Evolutionary conservation across 2,113 vertebrate genomes (phyloP).

Genomic region (Melozone crissalis): DNA sequence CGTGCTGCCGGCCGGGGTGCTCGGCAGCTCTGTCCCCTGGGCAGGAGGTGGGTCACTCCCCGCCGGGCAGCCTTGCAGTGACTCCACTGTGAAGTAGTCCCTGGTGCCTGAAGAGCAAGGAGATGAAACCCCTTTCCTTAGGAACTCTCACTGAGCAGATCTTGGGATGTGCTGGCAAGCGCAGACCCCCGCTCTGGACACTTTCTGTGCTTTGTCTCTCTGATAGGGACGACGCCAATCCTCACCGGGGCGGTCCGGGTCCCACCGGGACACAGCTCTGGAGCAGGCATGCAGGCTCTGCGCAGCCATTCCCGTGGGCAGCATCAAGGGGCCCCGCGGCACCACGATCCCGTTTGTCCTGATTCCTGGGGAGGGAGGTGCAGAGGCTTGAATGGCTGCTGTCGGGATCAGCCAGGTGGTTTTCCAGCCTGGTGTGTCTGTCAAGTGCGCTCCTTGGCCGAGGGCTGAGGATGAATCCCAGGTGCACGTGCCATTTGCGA

Average conservation of each 20-base stretch:
- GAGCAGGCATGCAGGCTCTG: neutral
- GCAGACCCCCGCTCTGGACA: neutral
- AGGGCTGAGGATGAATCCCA: neutral
- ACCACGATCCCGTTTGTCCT: slow-evolving; percentile 9
- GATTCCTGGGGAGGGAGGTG: slow-evolving; percentile 57
- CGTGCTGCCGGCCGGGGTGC: neutral
- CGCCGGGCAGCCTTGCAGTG: neutral
- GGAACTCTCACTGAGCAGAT: neutral
- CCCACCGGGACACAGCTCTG: neutral
- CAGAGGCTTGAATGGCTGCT: neutral
- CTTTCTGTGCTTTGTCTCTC: neutral
- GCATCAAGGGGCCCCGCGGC: neutral
- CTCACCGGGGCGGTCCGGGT: neutral
- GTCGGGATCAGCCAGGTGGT: neutral
- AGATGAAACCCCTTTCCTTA: neutral
- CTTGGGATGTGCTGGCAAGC: neutral
- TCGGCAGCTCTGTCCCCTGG: neutral
- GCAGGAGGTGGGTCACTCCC: neutral
- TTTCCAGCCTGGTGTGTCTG: neutral
- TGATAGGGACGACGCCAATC: rapidly evolving
- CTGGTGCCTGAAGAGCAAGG: neutral
- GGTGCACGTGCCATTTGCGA: neutral
- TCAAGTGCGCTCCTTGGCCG: neutral
- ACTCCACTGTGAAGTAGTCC: neutral
- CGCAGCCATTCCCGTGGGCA: neutral